phyloP scores from a whole-genome alignment of 2,888 invertebrate genomes.

The Tenodera sinensis region DNA sequence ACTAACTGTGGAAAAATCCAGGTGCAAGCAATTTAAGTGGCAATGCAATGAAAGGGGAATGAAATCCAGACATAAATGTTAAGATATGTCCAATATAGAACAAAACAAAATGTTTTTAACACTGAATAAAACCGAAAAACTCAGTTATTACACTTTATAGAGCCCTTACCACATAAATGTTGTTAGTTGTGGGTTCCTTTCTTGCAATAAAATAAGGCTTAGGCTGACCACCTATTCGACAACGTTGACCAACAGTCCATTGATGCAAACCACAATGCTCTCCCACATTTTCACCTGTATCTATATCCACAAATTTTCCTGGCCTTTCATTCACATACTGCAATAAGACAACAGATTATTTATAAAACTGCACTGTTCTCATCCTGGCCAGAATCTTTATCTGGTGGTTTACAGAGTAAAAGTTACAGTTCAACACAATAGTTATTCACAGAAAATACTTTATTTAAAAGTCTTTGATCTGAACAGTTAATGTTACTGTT shows the following conservation, averaged over 20 bases:
- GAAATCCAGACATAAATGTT: no score
- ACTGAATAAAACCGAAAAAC: no score
- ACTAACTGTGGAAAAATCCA: no score
- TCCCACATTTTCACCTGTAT: slow-evolving; percentile 71
- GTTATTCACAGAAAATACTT: not conserved
- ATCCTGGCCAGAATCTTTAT: no score
- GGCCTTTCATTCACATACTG: slow-evolving; percentile 77
- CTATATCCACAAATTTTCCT: slow-evolving; percentile 80
- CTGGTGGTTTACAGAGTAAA: slow-evolving; percentile 6
- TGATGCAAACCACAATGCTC: slow-evolving; percentile 83
- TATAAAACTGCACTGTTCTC: not conserved
- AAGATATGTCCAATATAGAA: no score
- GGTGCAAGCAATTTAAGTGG: no score
- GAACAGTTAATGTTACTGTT: not conserved
- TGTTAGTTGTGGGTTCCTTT: slow-evolving; percentile 65
- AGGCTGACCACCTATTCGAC: slow-evolving; percentile 58
- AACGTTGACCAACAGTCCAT: slow-evolving; percentile 91
- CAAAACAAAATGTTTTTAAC: no score
- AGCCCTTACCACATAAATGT: slow-evolving; percentile 69
- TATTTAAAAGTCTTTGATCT: not conserved
- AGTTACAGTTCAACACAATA: not conserved
- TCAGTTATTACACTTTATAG: not conserved
- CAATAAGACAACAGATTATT: slow-evolving; percentile 35
- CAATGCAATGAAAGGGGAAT: no score
- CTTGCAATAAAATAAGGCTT: slow-evolving; percentile 71